A percentile compares a stretch with the other conserved stretches of the same genome.
These are phyloP conservation scores for Pseudococcus longispinus DNA, from an alignment of 2,888 invertebrate species.

Conservation along the genomic window DNA sequence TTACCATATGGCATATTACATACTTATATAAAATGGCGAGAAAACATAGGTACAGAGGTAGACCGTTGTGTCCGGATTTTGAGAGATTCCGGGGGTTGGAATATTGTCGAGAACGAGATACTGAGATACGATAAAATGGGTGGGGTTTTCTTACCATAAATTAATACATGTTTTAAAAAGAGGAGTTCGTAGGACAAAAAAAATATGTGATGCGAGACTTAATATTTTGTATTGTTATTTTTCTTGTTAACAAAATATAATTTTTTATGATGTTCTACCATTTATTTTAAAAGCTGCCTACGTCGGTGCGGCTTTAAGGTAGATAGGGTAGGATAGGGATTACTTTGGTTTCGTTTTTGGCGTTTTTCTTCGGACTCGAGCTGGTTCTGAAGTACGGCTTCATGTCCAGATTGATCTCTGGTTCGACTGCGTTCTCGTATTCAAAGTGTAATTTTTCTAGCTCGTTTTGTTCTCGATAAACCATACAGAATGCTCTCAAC, in stretches of 20 bases:
- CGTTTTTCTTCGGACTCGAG: neutral
- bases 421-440: slow-evolving; percentile 61
- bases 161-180: neutral
- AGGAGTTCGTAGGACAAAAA: neutral
- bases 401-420: slow-evolving; percentile 63
- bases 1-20: neutral
- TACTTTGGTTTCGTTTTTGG: neutral
- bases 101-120: neutral
- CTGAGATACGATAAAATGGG: neutral
- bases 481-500: slow-evolving; percentile 68
- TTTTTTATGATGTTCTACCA: slow-evolving; percentile 27
- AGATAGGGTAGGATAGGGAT: slow-evolving; percentile 41
- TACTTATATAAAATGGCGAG: neutral
- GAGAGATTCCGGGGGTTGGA: neutral
- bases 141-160: neutral
- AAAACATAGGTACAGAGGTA: neutral
- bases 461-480: slow-evolving; percentile 65
- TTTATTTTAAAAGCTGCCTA: neutral
- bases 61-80: neutral
- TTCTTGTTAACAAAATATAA: slow-evolving; percentile 48
- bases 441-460: slow-evolving; percentile 66
- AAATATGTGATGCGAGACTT: slow-evolving; percentile 36
- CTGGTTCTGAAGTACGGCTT: slow-evolving; percentile 62
- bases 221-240: slow-evolving; percentile 45
- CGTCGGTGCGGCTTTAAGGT: slow-evolving; percentile 5